phyloP scores from a whole-genome alignment of 2,888 invertebrate genomes.

The Antitype chi region DNA sequence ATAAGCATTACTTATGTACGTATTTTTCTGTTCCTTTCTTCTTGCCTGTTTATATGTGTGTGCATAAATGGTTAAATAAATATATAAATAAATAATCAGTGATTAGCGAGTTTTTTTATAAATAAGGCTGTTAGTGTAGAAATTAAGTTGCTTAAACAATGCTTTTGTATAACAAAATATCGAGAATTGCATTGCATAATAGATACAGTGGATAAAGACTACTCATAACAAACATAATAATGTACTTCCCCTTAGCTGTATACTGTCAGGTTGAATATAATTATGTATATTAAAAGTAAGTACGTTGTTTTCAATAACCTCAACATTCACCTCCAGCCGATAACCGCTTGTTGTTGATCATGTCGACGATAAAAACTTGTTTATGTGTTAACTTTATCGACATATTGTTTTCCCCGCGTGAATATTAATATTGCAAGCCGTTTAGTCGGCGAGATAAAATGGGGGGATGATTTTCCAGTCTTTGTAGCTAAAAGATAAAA shows the following conservation, averaged over 20 bases:
- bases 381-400: constrained; percentile 54
- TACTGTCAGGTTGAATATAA: not conserved
- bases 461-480: constrained; percentile 5
- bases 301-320: constrained; percentile 37
- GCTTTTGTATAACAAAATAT: too few relatives aligned
- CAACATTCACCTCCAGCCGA: constrained; percentile 6
- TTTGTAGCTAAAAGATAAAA: constrained; percentile 11
- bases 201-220: not conserved
- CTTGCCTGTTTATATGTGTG: too few relatives aligned
- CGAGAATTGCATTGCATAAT: not conserved
- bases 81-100: too few relatives aligned
- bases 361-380: constrained; percentile 54
- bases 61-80: too few relatives aligned
- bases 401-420: constrained; percentile 43
- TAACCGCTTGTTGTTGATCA: constrained; percentile 48
- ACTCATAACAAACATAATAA: not conserved
- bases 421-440: constrained; percentile 44
- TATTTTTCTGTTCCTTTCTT: too few relatives aligned
- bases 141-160: not conserved
- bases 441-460: constrained; percentile 23
- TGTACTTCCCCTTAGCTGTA: not conserved
- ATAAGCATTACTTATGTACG: too few relatives aligned
- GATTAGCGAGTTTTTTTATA: too few relatives aligned
- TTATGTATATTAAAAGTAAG: not conserved
- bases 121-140: too few relatives aligned